These are phyloP conservation scores for Platypus cylindrus DNA, from an alignment of 2,888 invertebrate species.

Conservation along the genomic window DNA sequence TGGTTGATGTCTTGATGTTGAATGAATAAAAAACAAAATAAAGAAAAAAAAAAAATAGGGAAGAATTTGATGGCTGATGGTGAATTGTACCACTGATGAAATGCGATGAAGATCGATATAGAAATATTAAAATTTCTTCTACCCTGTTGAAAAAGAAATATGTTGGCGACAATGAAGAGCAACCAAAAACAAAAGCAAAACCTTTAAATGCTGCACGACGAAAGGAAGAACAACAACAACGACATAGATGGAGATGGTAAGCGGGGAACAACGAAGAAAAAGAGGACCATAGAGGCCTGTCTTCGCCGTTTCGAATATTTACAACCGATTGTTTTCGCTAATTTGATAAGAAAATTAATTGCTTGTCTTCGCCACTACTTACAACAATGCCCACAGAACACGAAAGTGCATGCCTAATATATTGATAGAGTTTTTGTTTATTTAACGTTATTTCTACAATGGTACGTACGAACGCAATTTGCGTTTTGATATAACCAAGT, in stretches of 20 bases:
- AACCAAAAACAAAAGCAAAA: not conserved
- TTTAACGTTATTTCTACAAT: no score
- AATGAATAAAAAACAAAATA: no score
- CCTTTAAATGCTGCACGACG: no score
- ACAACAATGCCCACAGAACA: constrained; percentile 26
- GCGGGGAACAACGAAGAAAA: not conserved
- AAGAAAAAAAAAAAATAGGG: no score
- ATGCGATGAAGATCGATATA: no score
- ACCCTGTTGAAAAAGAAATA: no score
- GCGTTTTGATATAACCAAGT: no score
- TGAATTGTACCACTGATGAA: no score
- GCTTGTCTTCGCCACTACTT: constrained; percentile 32
- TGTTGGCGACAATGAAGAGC: not conserved
- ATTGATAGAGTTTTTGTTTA: constrained; percentile 16
- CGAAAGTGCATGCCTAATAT: constrained; percentile 16
- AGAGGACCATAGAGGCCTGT: not conserved
- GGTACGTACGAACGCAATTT: no score
- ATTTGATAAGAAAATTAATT: constrained; percentile 35
- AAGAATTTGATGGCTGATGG: no score
- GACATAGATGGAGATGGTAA: not conserved
- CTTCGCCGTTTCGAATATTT: constrained; percentile 12
- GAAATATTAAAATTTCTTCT: no score
- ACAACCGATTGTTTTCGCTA: constrained; percentile 30
- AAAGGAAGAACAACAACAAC: not conserved
- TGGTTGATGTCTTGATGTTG: no score